These are phyloP conservation scores for Bambusicola thoracicus DNA, from an alignment of 2,113 vertebrate genomes.

Conservation along the genomic window DNA sequence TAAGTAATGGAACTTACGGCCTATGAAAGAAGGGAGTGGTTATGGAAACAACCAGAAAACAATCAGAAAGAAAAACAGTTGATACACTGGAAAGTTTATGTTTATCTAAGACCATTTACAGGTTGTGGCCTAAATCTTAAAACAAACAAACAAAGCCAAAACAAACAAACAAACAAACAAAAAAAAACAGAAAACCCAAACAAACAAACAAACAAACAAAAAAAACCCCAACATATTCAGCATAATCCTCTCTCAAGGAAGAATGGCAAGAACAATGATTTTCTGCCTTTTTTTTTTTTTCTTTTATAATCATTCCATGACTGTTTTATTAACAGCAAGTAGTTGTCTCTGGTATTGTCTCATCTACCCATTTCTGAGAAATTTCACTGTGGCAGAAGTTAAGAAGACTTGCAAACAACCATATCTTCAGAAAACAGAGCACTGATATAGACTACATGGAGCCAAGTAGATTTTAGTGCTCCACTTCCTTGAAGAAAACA, in stretches of 20 bases:
- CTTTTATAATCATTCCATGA: background rate
- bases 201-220: background rate
- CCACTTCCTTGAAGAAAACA: background rate
- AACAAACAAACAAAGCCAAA: background rate
- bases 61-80: background rate
- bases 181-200: too few species aligned
- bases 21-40: background rate
- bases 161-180: background rate
- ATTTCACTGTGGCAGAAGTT: background rate
- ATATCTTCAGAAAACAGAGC: background rate
- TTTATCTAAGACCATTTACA: background rate
- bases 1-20: background rate
- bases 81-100: background rate
- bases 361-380: background rate
- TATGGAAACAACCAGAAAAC: background rate
- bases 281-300: background rate
- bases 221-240: background rate
- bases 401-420: background rate
- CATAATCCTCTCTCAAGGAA: fast-evolving
- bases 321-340: background rate
- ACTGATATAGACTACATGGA: background rate
- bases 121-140: background rate
- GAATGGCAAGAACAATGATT: background rate
- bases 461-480: background rate
- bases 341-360: background rate